These are phyloP conservation scores for Sturnira hondurensis DNA, from an alignment of 2,113 vertebrate species.

Conservation along the genomic window DNA sequence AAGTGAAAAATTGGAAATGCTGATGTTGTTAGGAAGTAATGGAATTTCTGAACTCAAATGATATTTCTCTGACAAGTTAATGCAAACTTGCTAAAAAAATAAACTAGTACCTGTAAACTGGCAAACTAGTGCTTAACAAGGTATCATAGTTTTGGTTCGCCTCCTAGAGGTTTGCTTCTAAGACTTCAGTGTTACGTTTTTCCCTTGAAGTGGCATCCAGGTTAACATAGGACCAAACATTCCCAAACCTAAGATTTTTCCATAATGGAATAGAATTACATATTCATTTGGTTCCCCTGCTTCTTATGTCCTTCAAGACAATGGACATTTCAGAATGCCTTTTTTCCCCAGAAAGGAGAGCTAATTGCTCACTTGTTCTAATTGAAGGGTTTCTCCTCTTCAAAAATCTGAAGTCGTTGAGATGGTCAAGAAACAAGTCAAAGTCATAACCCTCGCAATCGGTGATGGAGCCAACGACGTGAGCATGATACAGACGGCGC, in stretches of 20 bases:
- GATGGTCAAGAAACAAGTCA: slow-evolving; percentile 99
- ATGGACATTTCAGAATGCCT: neutral
- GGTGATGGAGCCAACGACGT: slow-evolving; percentile 98
- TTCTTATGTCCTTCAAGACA: neutral
- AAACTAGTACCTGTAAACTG: neutral
- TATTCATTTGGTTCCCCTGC: neutral
- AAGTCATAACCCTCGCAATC: slow-evolving; percentile 95
- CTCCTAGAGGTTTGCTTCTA: neutral
- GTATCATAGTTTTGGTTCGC: neutral
- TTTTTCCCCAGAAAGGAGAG: neutral
- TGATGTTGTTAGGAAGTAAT: neutral
- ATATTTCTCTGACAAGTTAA: neutral
- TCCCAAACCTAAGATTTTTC: neutral
- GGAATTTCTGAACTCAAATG: neutral
- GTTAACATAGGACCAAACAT: neutral
- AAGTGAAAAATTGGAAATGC: neutral
- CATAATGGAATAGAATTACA: neutral
- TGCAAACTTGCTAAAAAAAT: neutral
- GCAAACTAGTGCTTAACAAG: neutral
- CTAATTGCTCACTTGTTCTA: neutral
- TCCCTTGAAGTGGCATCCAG: neutral
- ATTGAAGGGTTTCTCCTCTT: slow-evolving; percentile 93
- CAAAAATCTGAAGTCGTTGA: slow-evolving; percentile 99
- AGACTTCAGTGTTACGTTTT: neutral
- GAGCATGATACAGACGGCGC: slow-evolving; percentile 98